These are phyloP conservation scores for Chelmon rostratus DNA, from an alignment of 2,797 vertebrate genomes.

Conservation along the genomic window DNA sequence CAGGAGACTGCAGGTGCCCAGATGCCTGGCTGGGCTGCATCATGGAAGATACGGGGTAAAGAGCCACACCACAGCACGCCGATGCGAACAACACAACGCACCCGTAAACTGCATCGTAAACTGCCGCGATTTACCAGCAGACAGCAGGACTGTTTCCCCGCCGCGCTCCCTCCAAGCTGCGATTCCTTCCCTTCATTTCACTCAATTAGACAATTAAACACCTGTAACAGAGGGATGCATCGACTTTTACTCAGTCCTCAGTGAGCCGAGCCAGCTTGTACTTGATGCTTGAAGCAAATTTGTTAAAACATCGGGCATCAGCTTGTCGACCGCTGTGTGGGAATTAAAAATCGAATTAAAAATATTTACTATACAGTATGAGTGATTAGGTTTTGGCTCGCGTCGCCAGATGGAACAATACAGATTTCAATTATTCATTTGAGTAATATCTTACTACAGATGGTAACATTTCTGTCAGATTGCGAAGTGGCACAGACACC, in stretches of 20 bases:
- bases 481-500: conserved; percentile 62
- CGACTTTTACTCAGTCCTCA: conserved; percentile 31
- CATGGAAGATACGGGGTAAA: conserved; percentile 97
- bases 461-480: conserved; percentile 74
- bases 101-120: conserved; percentile 3
- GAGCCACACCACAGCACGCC: neutral
- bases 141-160: conserved; percentile 23
- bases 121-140: neutral
- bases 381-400: conserved; percentile 34
- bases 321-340: neutral
- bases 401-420: conserved; percentile 64
- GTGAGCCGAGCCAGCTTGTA: conserved; percentile 25
- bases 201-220: conserved; percentile 53
- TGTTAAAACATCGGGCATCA: conserved; percentile 14
- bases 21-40: conserved; percentile 95
- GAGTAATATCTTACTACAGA: conserved; percentile 71
- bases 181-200: conserved; percentile 43
- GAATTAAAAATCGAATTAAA: conserved; percentile 38
- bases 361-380: conserved; percentile 46
- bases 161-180: conserved; percentile 5
- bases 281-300: conserved; percentile 24
- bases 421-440: conserved; percentile 55
- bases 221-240: conserved; percentile 30
- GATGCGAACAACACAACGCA: neutral
- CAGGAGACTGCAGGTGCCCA: conserved; percentile 94